phyloP scores from a whole-genome alignment of 1,140 invertebrate genomes.

The Triops longicaudatus region DNA sequence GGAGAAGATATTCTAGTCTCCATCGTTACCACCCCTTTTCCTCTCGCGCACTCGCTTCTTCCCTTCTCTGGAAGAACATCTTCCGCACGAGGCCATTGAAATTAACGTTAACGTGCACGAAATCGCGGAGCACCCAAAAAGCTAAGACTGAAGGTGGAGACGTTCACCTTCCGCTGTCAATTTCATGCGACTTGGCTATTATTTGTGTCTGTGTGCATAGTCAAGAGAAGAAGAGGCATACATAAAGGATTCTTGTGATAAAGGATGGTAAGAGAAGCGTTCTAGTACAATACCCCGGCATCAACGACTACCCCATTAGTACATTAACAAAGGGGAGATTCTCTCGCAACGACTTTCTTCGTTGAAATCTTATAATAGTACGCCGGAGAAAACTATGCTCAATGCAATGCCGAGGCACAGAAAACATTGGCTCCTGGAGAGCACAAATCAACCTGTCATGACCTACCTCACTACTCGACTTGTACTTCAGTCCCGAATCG shows the following conservation, averaged over 20 bases:
- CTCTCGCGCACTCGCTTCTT: not conserved
- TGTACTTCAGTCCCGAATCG: no score
- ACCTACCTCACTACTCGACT: no score
- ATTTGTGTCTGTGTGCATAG: not conserved
- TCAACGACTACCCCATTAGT: not conserved
- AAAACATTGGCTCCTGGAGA: no score
- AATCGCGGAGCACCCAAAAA: not conserved
- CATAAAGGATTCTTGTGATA: not conserved
- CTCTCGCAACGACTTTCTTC: no score
- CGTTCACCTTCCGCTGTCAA: slow-evolving; percentile 10
- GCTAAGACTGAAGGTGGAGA: slow-evolving; percentile 5
- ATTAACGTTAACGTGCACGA: not conserved
- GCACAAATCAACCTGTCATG: no score
- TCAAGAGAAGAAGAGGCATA: not conserved
- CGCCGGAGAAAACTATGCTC: no score
- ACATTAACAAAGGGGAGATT: not conserved
- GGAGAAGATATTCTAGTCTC: not conserved
- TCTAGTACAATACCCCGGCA: not conserved
- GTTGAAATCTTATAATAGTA: no score
- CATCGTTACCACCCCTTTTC: not conserved
- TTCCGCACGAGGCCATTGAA: not conserved
- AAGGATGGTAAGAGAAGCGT: not conserved
- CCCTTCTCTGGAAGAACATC: not conserved
- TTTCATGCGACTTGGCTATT: slow-evolving; percentile 12
- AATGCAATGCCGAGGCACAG: no score